phyloP scores from a whole-genome alignment of 2,888 invertebrate genomes.

The Villa cingulata region DNA sequence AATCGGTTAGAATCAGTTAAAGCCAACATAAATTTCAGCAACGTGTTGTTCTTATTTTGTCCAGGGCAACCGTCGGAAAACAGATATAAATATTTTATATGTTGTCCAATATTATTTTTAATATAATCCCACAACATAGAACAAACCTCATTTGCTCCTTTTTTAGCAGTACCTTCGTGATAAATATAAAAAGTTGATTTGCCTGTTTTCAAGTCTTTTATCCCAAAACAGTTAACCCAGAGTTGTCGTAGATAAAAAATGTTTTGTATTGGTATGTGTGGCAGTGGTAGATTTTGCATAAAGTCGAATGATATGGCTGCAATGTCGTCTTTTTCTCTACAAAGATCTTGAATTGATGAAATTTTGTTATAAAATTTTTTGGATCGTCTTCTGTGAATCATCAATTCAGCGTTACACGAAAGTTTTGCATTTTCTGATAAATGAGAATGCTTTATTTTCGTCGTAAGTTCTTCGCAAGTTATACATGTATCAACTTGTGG shows the following conservation, averaged over 20 bases:
- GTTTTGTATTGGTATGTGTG: constrained; percentile 6
- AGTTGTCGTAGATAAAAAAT: constrained; percentile 12
- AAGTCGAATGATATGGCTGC: constrained; percentile 16
- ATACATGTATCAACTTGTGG: too few species aligned
- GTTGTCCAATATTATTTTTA: not conserved
- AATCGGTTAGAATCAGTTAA: too few species aligned
- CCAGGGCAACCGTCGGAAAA: too few species aligned
- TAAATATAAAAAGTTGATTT: constrained; percentile 13
- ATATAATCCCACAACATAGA: constrained; percentile 1
- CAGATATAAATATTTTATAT: too few species aligned
- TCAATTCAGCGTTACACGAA: constrained; percentile 1
- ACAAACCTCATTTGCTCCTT: constrained; percentile 1
- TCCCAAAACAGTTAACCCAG: constrained; percentile 16
- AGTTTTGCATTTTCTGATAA: too few species aligned
- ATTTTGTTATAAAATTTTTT: constrained; percentile 5
- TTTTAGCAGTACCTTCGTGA: constrained; percentile 12
- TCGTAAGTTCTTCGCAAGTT: too few species aligned
- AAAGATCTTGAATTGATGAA: not conserved
- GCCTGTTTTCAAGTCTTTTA: constrained; percentile 13
- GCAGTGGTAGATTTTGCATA: constrained; percentile 14
- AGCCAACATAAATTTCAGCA: too few species aligned
- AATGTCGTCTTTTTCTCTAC: not conserved
- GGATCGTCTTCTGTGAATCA: not conserved
- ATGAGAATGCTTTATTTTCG: too few species aligned
- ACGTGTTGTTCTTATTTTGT: too few species aligned